Conservation (phyloP, 2,888 invertebrate genomes). For the Conchocele bisecta region DNA sequence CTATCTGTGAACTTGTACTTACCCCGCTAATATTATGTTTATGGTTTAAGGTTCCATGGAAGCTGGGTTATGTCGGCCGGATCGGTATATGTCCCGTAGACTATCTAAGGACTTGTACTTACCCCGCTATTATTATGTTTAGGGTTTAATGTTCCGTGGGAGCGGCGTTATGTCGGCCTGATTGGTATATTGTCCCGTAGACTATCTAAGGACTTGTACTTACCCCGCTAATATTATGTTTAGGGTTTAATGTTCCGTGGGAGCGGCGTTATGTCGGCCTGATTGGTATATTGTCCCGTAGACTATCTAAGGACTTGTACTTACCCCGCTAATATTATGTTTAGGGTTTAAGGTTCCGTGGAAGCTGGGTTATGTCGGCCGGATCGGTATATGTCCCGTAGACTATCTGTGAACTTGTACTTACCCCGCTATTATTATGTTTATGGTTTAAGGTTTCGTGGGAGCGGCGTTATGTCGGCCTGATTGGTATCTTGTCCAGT, state of each 20-base stretch:
- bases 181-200: conserved; percentile 35
- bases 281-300: conserved; percentile 41
- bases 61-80: conserved; percentile 58
- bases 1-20: not conserved
- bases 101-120: no score
- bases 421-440: no score
- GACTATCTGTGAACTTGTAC: not conserved
- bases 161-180: conserved; percentile 55
- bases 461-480: conserved; percentile 52
- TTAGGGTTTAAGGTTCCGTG: conserved; percentile 50
- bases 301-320: not conserved
- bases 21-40: no score
- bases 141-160: conserved; percentile 49
- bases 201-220: not conserved
- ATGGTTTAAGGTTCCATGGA: conserved; percentile 52
- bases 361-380: conserved; percentile 51
- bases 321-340: no score
- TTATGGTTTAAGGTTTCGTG: conserved; percentile 49
- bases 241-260: conserved; percentile 51
- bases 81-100: no score
- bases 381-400: no score
- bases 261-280: conserved; percentile 51
- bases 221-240: no score
- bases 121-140: no score
- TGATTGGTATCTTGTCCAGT: no score